Evolutionary conservation across 2,113 vertebrate species (phyloP), one percentile per base, ranked within the genome.

Genomic region (Trochalopteron elliotii): DNA sequence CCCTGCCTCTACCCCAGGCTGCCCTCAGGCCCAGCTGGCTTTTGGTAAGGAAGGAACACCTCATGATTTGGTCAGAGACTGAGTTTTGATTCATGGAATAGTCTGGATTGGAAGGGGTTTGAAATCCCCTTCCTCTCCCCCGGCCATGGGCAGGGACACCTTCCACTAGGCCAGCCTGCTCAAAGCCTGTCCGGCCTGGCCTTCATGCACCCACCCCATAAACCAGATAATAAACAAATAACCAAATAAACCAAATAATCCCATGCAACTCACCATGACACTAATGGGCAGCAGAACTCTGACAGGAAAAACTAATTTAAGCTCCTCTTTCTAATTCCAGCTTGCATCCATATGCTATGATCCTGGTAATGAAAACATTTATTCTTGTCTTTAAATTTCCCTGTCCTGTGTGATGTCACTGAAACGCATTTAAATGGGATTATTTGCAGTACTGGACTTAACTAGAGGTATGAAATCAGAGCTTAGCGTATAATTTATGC

Each of bases 191-290:
- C n/a, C 49, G 7, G 30, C 30, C 67, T 42, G 76, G 42, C 16
- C 7, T 10, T 42, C 25, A 1, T 5, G 40, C 16, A 8, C 39
- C 25, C 18, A 10, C 37, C 37, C 37, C 37, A 39, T 39, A 39
- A 39, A 39, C 37, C 37, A 39, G 10, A 39, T 39, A 39, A 39
- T 39, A 39, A 39, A 39, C 37, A 39, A 39, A 39, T 39, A 39
- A 39, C 37, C 37, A 39, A 39, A 39, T 39, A 39, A 39, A 39
- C 37, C 37, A 39, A 39, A 39, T 39, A 39, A 39, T 28, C 39
- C 57, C 2, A 0, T 23, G 14, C 11, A 33, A 3, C 10, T 19
- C 7, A 0, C 17, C 35, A 0, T 4, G 44, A 28, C 13, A 7
- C 21, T 44, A 40, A 56, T 2, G 56, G 42, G 25, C 87, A 87